Conservation (phyloP, 2,888 invertebrate species). For the Drosophila incognita region DNA sequence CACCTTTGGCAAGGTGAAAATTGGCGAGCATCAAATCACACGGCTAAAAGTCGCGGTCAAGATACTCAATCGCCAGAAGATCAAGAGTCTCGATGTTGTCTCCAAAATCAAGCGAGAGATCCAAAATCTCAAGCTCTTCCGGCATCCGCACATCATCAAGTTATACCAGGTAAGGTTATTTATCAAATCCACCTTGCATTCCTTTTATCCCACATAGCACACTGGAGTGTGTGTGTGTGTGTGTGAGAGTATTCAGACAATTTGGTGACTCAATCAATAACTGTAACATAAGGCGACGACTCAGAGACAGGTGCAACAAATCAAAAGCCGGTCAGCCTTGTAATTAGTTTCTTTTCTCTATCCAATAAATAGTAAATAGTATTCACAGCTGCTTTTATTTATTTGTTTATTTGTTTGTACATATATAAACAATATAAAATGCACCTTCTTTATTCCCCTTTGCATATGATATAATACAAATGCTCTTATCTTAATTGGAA, state of each 20-base stretch:
- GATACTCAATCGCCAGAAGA: conserved; percentile 98
- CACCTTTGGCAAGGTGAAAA: conserved; percentile 99
- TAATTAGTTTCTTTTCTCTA: neutral
- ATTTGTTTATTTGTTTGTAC: neutral
- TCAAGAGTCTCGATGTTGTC: conserved; percentile 99
- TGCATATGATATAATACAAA: neutral
- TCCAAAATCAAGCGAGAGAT: conserved; percentile 99
- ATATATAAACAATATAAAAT: neutral
- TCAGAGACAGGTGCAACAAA: neutral
- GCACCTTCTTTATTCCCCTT: neutral
- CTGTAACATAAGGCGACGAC: neutral
- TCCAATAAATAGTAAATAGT: neutral
- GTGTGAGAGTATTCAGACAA: neutral
- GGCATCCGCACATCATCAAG: conserved; percentile 99
- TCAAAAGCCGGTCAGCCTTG: neutral
- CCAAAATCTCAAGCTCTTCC: conserved; percentile 99
- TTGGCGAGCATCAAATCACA: conserved; percentile 98
- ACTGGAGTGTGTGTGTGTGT: neutral
- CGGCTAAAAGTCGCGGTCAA: conserved; percentile 99
- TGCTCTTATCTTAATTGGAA: conserved; percentile 1
- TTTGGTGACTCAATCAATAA: neutral
- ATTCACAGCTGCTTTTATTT: no score
- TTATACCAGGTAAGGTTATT: conserved; percentile 90
- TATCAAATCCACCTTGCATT: neutral
- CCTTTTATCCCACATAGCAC: neutral